Evolutionary conservation across 2,113 vertebrate species (phyloP), one percentile per base, ranked within the genome.

Genomic region (Nycticebus coucang): DNA sequence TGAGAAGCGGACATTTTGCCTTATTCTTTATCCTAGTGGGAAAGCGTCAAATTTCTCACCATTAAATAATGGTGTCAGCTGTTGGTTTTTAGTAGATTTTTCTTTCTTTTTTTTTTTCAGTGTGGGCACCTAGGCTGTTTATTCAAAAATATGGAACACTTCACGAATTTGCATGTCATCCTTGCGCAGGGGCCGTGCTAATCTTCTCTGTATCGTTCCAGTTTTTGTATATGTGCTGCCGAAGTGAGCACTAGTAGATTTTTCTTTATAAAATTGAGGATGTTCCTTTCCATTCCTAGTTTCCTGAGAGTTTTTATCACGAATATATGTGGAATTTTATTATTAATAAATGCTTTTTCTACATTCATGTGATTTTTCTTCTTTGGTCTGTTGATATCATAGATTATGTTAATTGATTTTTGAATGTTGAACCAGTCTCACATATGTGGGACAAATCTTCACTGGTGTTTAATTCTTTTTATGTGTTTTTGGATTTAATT

Each of bases 301-400:
- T 75, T 66, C 26, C 26, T 74, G 15, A 89, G 53, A 17, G 26
- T 28, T 80, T 84, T 89, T 64, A 41, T 78, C 62, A 66, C 72
- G 33, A 85, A 21, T 75, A 50, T 37, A 18, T 74, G 18, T 33
- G 91, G 17, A 13, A 62, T 74, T 80, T 92, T 85, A 50, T 85
- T 35, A 59, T 50, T 50, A 90, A 50, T n/a, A n/a, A n/a, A n/a
- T 87, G 19, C 15, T 64, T 93, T 94, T 79, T 33, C 22, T 53
- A 33, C 19, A 64, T 86, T 74, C 28, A 53, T 92, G 45, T 95
- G 83, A 50, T 87, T 86, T 95, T 94, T n/a, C 50, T 87, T 79
- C 21, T 82, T 64, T 94, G 71, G 60, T 11, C 12, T 79, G 12
- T 79, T 82, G 50, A 89, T 93, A 37, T 90, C 18, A 59, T 69